Evolutionary conservation across 2,113 vertebrate species (phyloP), one percentile per base, ranked within the genome.

Genomic region (Alethe castanea): DNA sequence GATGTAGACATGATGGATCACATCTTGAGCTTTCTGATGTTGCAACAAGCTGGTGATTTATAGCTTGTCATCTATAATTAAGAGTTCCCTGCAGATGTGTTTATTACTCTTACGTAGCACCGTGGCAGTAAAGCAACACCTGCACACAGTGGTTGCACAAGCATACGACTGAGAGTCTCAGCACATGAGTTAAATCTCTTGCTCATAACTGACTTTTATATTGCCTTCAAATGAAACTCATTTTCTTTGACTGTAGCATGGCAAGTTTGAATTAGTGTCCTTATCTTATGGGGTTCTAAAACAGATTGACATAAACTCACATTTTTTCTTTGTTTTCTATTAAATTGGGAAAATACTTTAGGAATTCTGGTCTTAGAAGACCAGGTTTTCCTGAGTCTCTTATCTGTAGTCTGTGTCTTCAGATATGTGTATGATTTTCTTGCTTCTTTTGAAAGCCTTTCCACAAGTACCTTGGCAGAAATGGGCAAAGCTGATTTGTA

Each of bases 11-110:
- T 79, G 89, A 94, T 92, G 81, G 53, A 91, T 94, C n/a, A 15
- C 73, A 56, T 81, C 44, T 85, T 69, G n/a, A 71, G 53, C 48
- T 40, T 89, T 91, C 44, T 81, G 90, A 67, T 85, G 81, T 50
- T 90, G 65, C 70, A 93, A 84, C 64, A 83, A 86, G 38, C 36
- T 91, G 19, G 45, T 94, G 71, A 85, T 95, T 91, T 95, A 81
- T 88, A 67, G 64, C 70, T 93, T 85, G 74, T 78, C 82, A 54
- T 71, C 24, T 89, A 13, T 78, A 94, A 93, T 93, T 85, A 91
- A 76, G 42, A 47, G 53, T 77, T 96, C 35, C 54, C 35, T 47
- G 47, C 42, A 36, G 82, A 88, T 29, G 22, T 80, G 60, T 90
- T 89, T 93, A 56, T 91, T 86, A 61, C n/a, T 64, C 50, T 83